phyloP scores from a whole-genome alignment of 1,140 invertebrate genomes.

The Drosophila carrolli region DNA sequence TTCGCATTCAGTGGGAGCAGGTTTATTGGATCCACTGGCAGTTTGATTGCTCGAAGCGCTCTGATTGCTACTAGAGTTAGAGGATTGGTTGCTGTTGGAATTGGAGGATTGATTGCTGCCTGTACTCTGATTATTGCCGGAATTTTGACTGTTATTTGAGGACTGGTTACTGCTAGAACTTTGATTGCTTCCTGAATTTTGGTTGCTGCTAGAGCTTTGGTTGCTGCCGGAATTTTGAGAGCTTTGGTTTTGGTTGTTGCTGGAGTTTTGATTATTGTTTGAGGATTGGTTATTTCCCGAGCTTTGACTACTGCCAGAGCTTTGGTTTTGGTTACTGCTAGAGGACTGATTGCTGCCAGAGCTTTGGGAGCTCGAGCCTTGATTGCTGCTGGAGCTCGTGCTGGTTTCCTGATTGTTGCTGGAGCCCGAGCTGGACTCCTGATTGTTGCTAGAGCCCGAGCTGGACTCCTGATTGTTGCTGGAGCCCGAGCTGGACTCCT shows the following conservation, averaged over 20 bases:
- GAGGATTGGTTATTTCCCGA: conserved; percentile 39
- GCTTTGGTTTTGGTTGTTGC: conserved; percentile 29
- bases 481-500: conserved; percentile 37
- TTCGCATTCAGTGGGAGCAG: conserved; percentile 85
- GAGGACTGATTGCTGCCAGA: conserved; percentile 25
- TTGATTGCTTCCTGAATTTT: conserved; percentile 40
- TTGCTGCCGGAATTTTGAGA: conserved; percentile 34
- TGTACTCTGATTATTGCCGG: conserved; percentile 30
- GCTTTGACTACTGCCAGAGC: conserved; percentile 39
- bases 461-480: conserved; percentile 35
- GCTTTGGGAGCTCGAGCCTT: conserved; percentile 32
- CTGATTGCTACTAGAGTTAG: conserved; percentile 45
- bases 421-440: conserved; percentile 32
- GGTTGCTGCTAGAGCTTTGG: conserved; percentile 7
- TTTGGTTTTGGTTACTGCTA: conserved; percentile 15
- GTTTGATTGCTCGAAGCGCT: conserved; percentile 37
- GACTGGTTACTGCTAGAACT: conserved; percentile 39
- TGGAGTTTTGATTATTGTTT: conserved; percentile 35
- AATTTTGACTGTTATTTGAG: conserved; percentile 35
- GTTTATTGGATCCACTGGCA: conserved; percentile 41
- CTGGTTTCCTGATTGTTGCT: conserved; percentile 33
- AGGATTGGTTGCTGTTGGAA: conserved; percentile 39
- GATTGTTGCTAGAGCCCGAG: conserved; percentile 30
- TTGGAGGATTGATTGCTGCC: conserved; percentile 31
- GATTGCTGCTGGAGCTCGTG: conserved; percentile 33